A percentile compares a stretch with the other conserved stretches of the same genome.
These are phyloP conservation scores for Lepidurus arcticus DNA, from an alignment of 1,140 invertebrate species.

Conservation along the genomic window DNA sequence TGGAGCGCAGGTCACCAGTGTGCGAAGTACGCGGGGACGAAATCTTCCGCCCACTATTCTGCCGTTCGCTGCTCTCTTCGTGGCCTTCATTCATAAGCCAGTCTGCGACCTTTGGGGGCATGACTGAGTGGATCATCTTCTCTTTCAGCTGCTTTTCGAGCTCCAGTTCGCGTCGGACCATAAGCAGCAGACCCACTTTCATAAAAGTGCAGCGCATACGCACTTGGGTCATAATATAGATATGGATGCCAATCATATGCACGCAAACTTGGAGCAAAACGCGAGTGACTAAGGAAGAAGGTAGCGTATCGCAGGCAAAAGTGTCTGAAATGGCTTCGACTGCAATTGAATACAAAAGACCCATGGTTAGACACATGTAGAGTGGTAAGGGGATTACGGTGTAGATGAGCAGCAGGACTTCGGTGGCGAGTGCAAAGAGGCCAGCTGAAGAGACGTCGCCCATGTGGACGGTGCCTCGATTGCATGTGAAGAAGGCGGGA, in stretches of 20 bases:
- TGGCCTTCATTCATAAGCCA: slow-evolving; percentile 71
- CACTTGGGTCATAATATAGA: slow-evolving; percentile 85
- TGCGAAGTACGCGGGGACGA: slow-evolving; percentile 41
- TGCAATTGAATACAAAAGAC: slow-evolving; percentile 68
- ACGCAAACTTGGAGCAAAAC: slow-evolving; percentile 78
- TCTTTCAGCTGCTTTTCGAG: slow-evolving; percentile 91
- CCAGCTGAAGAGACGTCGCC: slow-evolving; percentile 58
- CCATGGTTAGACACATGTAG: slow-evolving; percentile 71
- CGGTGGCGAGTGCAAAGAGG: slow-evolving; percentile 75
- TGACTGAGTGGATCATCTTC: slow-evolving; percentile 95
- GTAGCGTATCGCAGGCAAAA: slow-evolving; percentile 35
- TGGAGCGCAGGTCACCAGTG: slow-evolving; percentile 59
- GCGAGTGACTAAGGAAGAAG: slow-evolving; percentile 55
- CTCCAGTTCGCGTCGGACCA: slow-evolving; percentile 79
- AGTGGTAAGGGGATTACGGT: slow-evolving; percentile 86
- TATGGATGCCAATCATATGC: slow-evolving; percentile 86
- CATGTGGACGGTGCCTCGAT: slow-evolving; percentile 22
- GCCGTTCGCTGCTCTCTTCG: slow-evolving; percentile 41
- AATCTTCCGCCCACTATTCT: slow-evolving; percentile 35
- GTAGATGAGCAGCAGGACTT: slow-evolving; percentile 84
- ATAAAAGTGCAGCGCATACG: slow-evolving; percentile 91
- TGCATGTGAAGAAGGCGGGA: slow-evolving; percentile 31
- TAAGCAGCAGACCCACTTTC: slow-evolving; percentile 87
- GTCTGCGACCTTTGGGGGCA: slow-evolving; percentile 84
- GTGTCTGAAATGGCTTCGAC: slow-evolving; percentile 60